Base-by-base conservation (phyloP, 2,888 invertebrate species). In the Fragum sueziense region DNA sequence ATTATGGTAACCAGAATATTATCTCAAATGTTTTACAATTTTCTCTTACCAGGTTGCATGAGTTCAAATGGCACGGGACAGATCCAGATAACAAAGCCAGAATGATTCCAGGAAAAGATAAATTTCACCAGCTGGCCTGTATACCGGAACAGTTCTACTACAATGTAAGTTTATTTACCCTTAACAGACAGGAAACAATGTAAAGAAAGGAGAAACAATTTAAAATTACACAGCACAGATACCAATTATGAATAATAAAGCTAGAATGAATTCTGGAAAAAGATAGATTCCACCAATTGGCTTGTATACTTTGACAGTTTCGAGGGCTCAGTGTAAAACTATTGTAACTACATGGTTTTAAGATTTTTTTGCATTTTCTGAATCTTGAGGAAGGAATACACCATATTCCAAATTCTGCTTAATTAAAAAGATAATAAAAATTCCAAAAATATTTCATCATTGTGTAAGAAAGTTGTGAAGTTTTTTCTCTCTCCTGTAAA, bases 61-160 rank as follows among this genome's bases (percentile, higher is more conserved):
- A 90, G 72, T 92, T 92, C 78, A 82, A 82, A 52, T 92, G 92
- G 92, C 92, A 92, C 79, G 92, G 92, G 0, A 81, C 85, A 20
- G 91, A 91, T 61, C 86, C 88, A 4, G 67, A 79, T 0, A 86
- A 90, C 74, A 88, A 90, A 70, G 84, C 89, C 0, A 80, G 90
- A 20, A 90, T 91, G 90, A 84, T 91, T 14, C 90, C 92, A 14
- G 90, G 86, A 3, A 76, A 85, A 37, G 85, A 87, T 71, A 84
- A 82, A 62, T 91, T 92, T 78, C 84, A 84, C 1, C 88, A 91
- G 76, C 85, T 92, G 11, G 84, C 90, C 6, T 82, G 85, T 25
- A 91, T 92, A 25, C 91, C 92, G n/a, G 89, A 90, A 71, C 91
- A 92, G 76, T 91, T 92, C 80, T 91, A 92, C 76, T 92, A 91